Percentiles rank a stretch among this genome's conserved stretches.
phyloP scores from a whole-genome alignment of 2,888 invertebrate genomes.

The Cosmopolites sordidus region DNA sequence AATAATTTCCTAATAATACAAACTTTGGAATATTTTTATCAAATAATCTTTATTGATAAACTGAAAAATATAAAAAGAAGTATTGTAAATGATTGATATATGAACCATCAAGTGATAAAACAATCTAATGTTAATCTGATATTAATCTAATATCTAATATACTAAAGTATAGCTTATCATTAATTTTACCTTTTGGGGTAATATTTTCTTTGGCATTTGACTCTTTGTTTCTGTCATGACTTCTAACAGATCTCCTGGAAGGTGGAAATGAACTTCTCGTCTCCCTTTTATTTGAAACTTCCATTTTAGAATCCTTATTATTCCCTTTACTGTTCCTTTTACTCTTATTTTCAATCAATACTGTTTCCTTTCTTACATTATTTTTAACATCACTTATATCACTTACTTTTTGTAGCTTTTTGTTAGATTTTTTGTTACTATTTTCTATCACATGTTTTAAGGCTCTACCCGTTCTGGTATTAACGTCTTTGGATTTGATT shows the following conservation, averaged over 20 bases:
- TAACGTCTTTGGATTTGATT: conserved; percentile 22
- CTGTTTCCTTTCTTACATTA: background rate
- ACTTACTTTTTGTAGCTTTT: background rate
- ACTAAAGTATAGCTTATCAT: too few relatives aligned
- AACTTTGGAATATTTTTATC: too few relatives aligned
- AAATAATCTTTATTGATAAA: too few relatives aligned
- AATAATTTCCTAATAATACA: too few relatives aligned
- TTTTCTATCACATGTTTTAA: conserved; percentile 1
- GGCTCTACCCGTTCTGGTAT: background rate
- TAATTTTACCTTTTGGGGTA: conserved; percentile 12
- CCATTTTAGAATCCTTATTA: background rate
- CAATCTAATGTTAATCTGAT: too few relatives aligned
- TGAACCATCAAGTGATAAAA: too few relatives aligned
- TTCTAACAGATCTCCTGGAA: conserved; percentile 1
- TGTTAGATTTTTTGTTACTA: conserved; percentile 4
- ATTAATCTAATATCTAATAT: too few relatives aligned
- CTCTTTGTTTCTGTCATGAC: background rate
- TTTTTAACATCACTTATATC: background rate
- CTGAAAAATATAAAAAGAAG: too few relatives aligned
- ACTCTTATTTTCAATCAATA: too few relatives aligned
- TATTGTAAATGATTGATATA: too few relatives aligned
- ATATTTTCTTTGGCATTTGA: conserved; percentile 20
- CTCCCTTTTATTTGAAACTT: conserved; percentile 1
- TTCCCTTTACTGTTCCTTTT: background rate
- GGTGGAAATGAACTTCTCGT: conserved; percentile 6